phyloP scores from a whole-genome alignment of 2,113 vertebrate species.

The Enhydra lutris region DNA sequence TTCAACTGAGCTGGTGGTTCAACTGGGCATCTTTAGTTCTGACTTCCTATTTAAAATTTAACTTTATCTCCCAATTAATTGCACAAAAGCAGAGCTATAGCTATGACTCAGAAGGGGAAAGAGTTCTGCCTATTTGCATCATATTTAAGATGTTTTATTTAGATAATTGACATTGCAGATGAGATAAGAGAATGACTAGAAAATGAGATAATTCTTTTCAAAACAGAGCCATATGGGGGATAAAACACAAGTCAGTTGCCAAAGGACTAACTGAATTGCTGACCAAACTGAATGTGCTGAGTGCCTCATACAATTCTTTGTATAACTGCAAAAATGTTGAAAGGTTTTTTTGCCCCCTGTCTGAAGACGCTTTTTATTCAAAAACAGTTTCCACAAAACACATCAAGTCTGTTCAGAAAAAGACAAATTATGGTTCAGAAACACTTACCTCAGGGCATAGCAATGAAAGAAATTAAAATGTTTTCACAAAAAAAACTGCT shows the following conservation, averaged over 20 bases:
- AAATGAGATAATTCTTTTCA: conserved; percentile 41
- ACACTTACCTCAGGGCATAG: not conserved
- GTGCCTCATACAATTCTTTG: not conserved
- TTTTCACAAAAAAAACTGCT: not conserved
- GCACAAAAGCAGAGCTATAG: not conserved
- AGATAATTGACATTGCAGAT: conserved; percentile 31
- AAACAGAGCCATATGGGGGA: not conserved
- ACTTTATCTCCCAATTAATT: conserved; percentile 18
- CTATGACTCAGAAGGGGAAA: not conserved
- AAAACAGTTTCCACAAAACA: conserved; percentile 19
- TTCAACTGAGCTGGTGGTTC: not conserved
- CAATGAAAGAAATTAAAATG: not conserved
- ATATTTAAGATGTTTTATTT: conserved; percentile 38
- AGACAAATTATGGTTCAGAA: not conserved
- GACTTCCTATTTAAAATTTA: not conserved
- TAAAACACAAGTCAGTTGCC: not conserved
- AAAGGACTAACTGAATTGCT: not conserved
- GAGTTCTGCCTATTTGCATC: not conserved
- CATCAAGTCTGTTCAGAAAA: not conserved
- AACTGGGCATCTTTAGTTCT: not conserved
- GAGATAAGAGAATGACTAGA: conserved; percentile 31
- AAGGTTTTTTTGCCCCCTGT: not conserved
- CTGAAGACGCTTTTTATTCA: not conserved
- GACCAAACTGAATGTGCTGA: not conserved
- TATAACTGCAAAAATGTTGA: not conserved